Conservation (phyloP, 1,140 invertebrate genomes). For the Achatina immaculata region DNA sequence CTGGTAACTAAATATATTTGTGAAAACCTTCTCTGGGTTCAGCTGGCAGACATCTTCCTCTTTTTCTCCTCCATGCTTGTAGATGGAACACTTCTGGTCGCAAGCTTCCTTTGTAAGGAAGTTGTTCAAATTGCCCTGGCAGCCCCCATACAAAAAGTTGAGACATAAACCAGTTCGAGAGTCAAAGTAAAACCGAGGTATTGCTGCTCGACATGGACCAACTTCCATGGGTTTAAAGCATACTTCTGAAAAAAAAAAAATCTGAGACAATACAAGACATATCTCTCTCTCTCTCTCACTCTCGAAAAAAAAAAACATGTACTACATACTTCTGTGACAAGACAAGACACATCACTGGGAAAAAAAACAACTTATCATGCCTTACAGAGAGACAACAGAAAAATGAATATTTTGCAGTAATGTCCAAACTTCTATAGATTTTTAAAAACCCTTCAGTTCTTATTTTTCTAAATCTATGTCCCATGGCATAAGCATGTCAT, state of each 20-base stretch:
- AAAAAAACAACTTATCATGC: too few species aligned
- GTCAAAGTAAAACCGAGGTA: conserved; percentile 73
- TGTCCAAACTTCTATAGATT: too few species aligned
- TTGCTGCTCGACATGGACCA: conserved; percentile 50
- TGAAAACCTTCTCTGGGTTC: conserved; percentile 14
- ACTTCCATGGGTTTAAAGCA: conserved; percentile 47
- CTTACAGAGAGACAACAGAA: too few species aligned
- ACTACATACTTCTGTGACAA: background rate
- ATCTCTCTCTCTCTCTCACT: too few species aligned
- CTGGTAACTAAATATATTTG: background rate
- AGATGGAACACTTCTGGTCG: conserved; percentile 43
- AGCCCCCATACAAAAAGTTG: conserved; percentile 75
- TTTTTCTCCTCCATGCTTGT: background rate
- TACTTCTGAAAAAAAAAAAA: conserved; percentile 43
- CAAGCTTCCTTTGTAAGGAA: conserved; percentile 65
- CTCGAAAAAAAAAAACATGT: too few species aligned
- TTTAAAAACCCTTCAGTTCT: too few species aligned
- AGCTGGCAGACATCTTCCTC: conserved; percentile 5
- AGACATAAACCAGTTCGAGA: conserved; percentile 68
- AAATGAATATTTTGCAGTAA: too few species aligned
- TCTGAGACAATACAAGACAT: too few species aligned
- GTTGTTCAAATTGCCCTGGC: conserved; percentile 76
- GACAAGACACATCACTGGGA: too few species aligned
- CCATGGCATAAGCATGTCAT: too few species aligned
- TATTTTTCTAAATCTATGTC: too few species aligned